Conservation (phyloP, 2,888 invertebrate species). For the Meteorus cinctellus region DNA sequence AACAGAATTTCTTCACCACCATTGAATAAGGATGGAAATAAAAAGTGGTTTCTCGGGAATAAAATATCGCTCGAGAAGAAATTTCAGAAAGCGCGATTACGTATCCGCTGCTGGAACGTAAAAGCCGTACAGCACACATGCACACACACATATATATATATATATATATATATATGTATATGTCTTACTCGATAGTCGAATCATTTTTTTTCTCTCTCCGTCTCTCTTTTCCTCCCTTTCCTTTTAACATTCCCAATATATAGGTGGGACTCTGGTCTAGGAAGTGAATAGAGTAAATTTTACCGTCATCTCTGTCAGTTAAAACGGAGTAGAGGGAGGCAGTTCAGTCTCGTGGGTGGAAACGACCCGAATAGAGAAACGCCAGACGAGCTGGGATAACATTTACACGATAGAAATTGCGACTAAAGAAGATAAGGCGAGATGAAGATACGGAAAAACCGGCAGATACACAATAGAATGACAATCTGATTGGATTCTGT, state of each 20-base stretch:
- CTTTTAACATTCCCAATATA: not conserved
- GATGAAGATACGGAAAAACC: constrained; percentile 7
- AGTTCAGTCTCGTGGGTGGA: constrained; percentile 17
- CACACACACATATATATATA: not conserved
- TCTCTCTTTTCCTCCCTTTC: not conserved
- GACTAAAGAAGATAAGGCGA: not conserved
- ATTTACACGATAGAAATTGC: constrained; percentile 50
- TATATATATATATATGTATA: not conserved
- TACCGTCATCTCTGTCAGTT: not conserved
- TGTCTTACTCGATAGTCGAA: constrained; percentile 35
- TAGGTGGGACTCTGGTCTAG: constrained; percentile 18
- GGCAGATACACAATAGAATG: constrained; percentile 34
- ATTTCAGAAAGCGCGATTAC: constrained; percentile 35
- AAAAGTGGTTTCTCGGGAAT: constrained; percentile 4
- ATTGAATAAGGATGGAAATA: not conserved
- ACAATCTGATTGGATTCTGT: constrained; percentile 27
- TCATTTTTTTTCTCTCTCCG: constrained; percentile 15
- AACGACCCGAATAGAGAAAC: constrained; percentile 38
- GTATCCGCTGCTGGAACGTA: constrained; percentile 9
- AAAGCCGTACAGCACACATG: not conserved
- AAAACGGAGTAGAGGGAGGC: not conserved
- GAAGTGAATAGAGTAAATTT: constrained; percentile 30
- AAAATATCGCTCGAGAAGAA: not conserved
- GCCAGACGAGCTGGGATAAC: constrained; percentile 33
- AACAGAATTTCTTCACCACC: too few species aligned